phyloP scores from a whole-genome alignment of 2,888 invertebrate genomes.

The Trichogramma dendrolimi region DNA sequence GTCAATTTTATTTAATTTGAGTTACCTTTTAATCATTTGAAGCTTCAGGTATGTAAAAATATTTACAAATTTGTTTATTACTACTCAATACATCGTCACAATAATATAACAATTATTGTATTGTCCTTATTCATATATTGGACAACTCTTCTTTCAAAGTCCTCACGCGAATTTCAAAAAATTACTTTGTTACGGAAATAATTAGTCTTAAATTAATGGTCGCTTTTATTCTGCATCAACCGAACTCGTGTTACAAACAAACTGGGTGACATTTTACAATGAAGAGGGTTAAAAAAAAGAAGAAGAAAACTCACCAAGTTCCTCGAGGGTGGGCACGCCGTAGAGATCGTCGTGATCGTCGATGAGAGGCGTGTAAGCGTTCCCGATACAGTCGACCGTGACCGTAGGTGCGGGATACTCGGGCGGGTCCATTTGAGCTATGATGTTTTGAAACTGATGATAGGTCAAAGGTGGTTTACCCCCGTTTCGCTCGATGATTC shows the following conservation, averaged over 20 bases:
- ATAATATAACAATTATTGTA: too few relatives aligned
- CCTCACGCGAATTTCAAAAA: too few relatives aligned
- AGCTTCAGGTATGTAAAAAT: too few relatives aligned
- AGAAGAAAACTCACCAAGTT: constrained; percentile 60
- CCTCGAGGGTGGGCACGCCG: constrained; percentile 80
- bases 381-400: constrained; percentile 56
- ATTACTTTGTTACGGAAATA: not conserved
- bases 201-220: not conserved
- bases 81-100: too few relatives aligned
- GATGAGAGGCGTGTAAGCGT: constrained; percentile 65
- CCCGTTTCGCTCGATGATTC: constrained; percentile 77
- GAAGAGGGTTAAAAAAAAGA: not conserved
- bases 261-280: not conserved
- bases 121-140: too few relatives aligned
- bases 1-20: too few relatives aligned
- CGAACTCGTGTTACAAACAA: not conserved
- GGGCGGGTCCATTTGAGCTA: constrained; percentile 74
- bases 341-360: constrained; percentile 79
- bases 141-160: too few relatives aligned
- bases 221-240: too few relatives aligned
- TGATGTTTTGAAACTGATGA: constrained; percentile 78
- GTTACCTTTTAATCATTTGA: too few relatives aligned
- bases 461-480: constrained; percentile 81
- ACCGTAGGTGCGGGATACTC: constrained; percentile 62
- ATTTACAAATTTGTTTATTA: too few relatives aligned